These are phyloP conservation scores for Pleuronectes platessa DNA, from an alignment of 2,113 vertebrate genomes.

Conservation along the genomic window DNA sequence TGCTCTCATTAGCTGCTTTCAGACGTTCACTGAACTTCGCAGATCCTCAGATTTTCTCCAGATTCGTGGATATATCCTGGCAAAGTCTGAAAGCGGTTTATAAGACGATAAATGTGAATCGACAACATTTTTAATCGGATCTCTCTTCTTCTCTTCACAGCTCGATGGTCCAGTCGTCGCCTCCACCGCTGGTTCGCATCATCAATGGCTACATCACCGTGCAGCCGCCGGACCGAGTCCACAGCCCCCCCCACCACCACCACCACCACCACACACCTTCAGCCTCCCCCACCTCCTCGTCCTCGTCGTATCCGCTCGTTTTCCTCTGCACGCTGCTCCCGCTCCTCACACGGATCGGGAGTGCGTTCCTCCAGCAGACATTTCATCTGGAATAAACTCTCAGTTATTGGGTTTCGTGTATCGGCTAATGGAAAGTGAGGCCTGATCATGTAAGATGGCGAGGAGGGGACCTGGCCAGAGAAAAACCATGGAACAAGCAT, in stretches of 20 bases:
- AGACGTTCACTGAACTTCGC: too few relatives aligned
- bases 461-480: neutral
- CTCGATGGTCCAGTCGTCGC: conserved; percentile 76
- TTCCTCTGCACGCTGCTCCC: conserved; percentile 61
- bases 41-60: too few relatives aligned
- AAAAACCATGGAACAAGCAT: conserved; percentile 8
- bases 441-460: neutral
- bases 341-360: conserved; percentile 57
- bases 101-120: too few relatives aligned
- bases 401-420: neutral
- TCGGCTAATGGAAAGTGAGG: conserved; percentile 4
- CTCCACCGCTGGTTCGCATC: conserved; percentile 81
- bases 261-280: conserved; percentile 64
- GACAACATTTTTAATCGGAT: too few relatives aligned
- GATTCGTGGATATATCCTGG: too few relatives aligned
- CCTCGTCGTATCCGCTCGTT: neutral
- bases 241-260: conserved; percentile 34
- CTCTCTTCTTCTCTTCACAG: conserved; percentile 69
- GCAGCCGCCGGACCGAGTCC: conserved; percentile 64
- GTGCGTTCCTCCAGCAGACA: conserved; percentile 44
- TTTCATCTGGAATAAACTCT: neutral
- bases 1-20: too few relatives aligned
- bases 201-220: conserved; percentile 86
- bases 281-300: conserved; percentile 47
- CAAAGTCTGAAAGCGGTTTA: too few relatives aligned